Evolutionary conservation across 2,113 vertebrate genomes (phyloP).

Genomic region (Dromas ardeola): DNA sequence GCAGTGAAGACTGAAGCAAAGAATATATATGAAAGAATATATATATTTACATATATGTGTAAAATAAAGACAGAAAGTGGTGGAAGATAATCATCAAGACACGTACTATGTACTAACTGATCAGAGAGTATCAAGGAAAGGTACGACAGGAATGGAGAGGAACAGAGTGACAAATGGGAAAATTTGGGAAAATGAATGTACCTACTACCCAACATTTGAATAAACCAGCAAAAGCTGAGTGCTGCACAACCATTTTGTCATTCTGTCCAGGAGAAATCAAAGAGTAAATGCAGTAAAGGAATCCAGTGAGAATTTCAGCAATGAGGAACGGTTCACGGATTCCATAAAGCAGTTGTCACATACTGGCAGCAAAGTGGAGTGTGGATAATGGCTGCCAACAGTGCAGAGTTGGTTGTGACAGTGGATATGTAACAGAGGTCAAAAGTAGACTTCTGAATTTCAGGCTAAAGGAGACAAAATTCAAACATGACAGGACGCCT

Average conservation of each 20-base stretch:
- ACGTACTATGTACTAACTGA: accelerated
- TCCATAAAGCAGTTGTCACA: neutral
- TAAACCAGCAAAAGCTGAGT: neutral
- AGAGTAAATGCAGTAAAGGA: neutral
- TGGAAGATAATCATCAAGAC: neutral
- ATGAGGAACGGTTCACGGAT: neutral
- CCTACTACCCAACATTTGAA: neutral
- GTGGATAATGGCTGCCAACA: neutral
- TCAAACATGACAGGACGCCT: neutral
- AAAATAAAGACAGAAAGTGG: neutral
- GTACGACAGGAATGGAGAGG: neutral
- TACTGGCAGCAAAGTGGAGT: neutral
- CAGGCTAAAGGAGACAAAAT: neutral
- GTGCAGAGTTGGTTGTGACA: neutral
- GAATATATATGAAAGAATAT: too few species aligned
- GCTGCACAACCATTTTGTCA: neutral
- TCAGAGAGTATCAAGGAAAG: neutral
- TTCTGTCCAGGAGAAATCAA: neutral
- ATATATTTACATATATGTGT: neutral
- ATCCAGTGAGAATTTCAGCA: neutral
- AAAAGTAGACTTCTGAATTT: neutral
- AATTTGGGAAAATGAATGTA: neutral
- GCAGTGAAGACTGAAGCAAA: too few species aligned
- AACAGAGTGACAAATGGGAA: neutral
- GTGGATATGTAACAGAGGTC: neutral